Evolutionary conservation across 2,113 vertebrate species (phyloP), one percentile per base, ranked within the genome.

Genomic region (Tinamus guttatus): DNA sequence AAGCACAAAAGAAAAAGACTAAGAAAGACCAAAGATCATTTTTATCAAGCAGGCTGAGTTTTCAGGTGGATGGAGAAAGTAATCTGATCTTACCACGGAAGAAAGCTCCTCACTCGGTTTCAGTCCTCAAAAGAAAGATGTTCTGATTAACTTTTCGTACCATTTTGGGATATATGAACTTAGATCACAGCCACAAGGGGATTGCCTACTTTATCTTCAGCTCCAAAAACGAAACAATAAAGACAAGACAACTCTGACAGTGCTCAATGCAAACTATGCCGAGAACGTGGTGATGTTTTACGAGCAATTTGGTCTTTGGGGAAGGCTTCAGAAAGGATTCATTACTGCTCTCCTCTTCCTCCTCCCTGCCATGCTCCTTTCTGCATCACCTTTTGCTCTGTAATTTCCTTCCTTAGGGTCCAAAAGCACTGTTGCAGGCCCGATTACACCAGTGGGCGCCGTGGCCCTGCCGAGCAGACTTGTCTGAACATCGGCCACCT

Each of bases 1-100:
- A 28, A 0, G 11, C 1, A 0, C 56, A 38, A 28, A 28, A 0
- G 5, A 15, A 25, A 62, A 51, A 49, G 49, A 43, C 1, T 1
- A 10, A 32, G 17, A 11, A 5, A 65, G 36, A 76, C 11, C n/a
- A 36, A 10, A 32, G 30, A 10, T 32, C 9, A 11, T 4, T 75
- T 78, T 75, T 24, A 47, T 15, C 12, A 21, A 25, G 4, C 8
- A 19, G 36, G 9, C 5, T 12, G 41, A 45, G 45, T 65, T 64
- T 40, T 45, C 19, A 52, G 13, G 25, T 13, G 13, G 30, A 27
- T 1, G 1, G 12, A 41, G 13, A 28, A 41, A 67, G 67, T 20
- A 67, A n/a, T 45, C 8, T 21, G 64, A 51, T 8, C 8, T 28
- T 32, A 58, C 54, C 28, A 25, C 4, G 49, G 3, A 79, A 2